Base-by-base conservation (phyloP, 30 jellyfish, hydroid and myxozoan genomes). In the Chrysaora quinquecirrha region DNA sequence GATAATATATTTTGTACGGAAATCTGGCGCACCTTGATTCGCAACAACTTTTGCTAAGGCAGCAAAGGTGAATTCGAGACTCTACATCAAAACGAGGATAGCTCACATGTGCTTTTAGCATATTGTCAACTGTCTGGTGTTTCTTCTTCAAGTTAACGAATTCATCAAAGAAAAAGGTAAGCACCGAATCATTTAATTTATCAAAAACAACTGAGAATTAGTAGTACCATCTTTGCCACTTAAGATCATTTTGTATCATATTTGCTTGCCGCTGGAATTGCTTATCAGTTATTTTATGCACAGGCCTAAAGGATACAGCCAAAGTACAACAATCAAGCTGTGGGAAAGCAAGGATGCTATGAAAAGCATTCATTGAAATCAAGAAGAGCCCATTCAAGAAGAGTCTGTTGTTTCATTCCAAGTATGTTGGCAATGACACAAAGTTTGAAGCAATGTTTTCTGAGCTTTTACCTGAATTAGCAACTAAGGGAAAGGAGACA, bases 51-150 rank as follows among this genome's bases (percentile, higher is more conserved):
- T n/a, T n/a, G n/a, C n/a, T n/a, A n/a, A n/a, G n/a, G n/a, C n/a
- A n/a, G n/a, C n/a, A n/a, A n/a, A n/a, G n/a, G n/a, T n/a, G n/a
- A n/a, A n/a, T n/a, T n/a, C 43, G 16, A 63, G 43, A 43, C 75
- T 63, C 46, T 14, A 63, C 75, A 63, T 63, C 75, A 63, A 63
- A 63, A 18, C 34, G 75, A 63, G 75, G 75, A 28, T 63, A 63
- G 46, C 46, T 28, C 3, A 22, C 46, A 63, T n/a, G 34, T 63
- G 75, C 46, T 28, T 63, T 63, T 28, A 21, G 75, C 75, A 30
- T 28, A 63, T 24, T 28, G n/a, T 34, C n/a, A n/a, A n/a, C n/a
- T n/a, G n/a, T n/a, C n/a, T n/a, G n/a, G 75, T 21, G 34, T 63
- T 34, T 16, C 46, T 24, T 63, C 75, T 63, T 63, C 46, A n/a